Evolutionary conservation across 1,140 invertebrate genomes (phyloP).

Genomic region (Zaprionus inermis): DNA sequence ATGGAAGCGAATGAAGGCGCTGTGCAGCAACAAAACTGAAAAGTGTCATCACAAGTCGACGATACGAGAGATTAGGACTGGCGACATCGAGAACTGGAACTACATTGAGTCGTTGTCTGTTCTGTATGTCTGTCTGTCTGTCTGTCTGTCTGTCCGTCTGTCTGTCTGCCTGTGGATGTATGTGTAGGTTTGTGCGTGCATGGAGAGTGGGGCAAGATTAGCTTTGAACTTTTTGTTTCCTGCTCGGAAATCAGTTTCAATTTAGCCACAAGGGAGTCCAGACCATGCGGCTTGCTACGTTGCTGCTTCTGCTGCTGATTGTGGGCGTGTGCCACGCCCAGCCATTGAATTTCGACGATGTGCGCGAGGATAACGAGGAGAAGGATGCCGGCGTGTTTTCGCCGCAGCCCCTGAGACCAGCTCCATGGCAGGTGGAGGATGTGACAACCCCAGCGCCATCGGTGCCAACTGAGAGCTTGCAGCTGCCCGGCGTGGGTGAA

Average conservation of each 20-base stretch:
- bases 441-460: not conserved
- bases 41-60: constrained; percentile 22
- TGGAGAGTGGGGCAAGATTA: constrained; percentile 22
- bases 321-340: constrained; percentile 39
- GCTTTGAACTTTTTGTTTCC: constrained; percentile 60
- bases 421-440: constrained; percentile 34
- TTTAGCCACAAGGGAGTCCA: constrained; percentile 52
- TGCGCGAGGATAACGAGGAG: constrained; percentile 29
- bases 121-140: constrained; percentile 3
- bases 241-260: constrained; percentile 60
- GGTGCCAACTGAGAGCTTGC: not conserved
- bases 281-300: constrained; percentile 57
- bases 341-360: constrained; percentile 20
- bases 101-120: constrained; percentile 18
- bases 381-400: constrained; percentile 21
- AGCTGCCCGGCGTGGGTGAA: constrained; percentile 62
- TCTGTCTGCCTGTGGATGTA: too few relatives aligned
- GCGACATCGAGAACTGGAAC: constrained; percentile 39
- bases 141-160: too few relatives aligned
- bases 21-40: constrained; percentile 8
- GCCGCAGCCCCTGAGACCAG: constrained; percentile 45
- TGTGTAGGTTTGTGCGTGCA: constrained; percentile 6
- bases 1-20: not conserved
- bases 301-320: constrained; percentile 43
- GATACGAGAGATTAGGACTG: constrained; percentile 34